phyloP scores from a whole-genome alignment of 2,888 invertebrate genomes.

The Diarsia brunnea region DNA sequence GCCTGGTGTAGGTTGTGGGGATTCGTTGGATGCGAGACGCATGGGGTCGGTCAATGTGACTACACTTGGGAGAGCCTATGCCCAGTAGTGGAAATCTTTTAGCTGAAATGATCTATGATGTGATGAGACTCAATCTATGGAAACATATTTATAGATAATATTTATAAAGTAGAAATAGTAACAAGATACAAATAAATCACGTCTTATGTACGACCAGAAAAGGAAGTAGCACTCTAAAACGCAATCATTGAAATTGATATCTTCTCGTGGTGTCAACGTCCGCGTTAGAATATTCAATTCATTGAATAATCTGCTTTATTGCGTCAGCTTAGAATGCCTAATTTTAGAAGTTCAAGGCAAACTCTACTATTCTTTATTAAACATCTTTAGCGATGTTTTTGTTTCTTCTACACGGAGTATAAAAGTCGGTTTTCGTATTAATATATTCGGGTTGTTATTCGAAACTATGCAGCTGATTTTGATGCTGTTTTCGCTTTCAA shows the following conservation, averaged over 20 bases:
- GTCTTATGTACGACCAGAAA: conserved; percentile 3
- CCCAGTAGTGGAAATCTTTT: too few species aligned
- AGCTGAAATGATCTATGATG: too few species aligned
- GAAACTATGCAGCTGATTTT: neutral
- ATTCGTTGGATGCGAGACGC: too few species aligned
- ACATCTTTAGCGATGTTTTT: neutral
- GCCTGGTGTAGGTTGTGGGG: too few species aligned
- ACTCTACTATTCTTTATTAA: conserved; percentile 14
- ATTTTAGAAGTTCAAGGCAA: conserved; percentile 28
- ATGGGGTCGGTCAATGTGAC: too few species aligned
- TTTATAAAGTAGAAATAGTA: conserved; percentile 1
- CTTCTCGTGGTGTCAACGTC: conserved; percentile 40
- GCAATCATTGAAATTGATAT: conserved; percentile 34
- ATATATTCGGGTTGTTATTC: neutral
- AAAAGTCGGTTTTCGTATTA: neutral
- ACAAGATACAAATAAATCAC: conserved; percentile 15
- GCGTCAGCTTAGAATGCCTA: conserved; percentile 2
- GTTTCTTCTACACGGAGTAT: neutral
- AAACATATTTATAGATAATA: neutral
- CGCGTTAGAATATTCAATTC: conserved; percentile 33
- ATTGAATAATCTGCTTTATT: conserved; percentile 36
- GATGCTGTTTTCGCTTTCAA: neutral
- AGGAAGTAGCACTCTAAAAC: conserved; percentile 37
- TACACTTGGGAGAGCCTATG: too few species aligned
- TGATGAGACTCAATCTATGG: neutral